Evolutionary conservation across 2,113 vertebrate species (phyloP).

Genomic region (Daphoenositta chrysoptera): DNA sequence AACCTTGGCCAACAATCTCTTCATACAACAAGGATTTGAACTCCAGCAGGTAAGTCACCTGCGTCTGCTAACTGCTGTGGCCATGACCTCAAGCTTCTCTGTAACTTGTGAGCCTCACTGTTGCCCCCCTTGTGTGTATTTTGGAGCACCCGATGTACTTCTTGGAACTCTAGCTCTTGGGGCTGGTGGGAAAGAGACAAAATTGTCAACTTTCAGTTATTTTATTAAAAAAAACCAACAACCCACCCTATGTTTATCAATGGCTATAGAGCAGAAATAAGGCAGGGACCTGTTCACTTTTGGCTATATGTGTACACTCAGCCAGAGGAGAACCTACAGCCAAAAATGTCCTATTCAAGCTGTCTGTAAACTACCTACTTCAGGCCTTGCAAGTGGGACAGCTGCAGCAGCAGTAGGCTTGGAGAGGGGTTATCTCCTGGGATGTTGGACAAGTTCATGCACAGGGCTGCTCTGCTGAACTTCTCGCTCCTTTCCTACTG

Average conservation of each 20-base stretch:
- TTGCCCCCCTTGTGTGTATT: fast-evolving
- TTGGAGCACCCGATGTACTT: not conserved
- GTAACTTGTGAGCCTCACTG: not conserved
- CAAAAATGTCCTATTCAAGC: not conserved
- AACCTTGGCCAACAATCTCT: constrained; percentile 70
- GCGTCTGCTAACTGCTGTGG: not conserved
- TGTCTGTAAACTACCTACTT: not conserved
- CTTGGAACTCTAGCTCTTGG: not conserved
- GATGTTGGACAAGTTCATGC: not conserved
- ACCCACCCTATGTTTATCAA: not conserved
- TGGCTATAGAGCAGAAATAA: not conserved
- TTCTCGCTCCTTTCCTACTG: not conserved
- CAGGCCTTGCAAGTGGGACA: not conserved
- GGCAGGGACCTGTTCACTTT: not conserved
- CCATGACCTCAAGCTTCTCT: not conserved
- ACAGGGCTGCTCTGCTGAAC: not conserved
- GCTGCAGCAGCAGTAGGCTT: not conserved
- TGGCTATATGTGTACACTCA: not conserved
- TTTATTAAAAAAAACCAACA: not conserved
- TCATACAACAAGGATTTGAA: constrained; percentile 44
- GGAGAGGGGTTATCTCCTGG: not conserved
- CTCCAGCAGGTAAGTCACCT: constrained; percentile 25
- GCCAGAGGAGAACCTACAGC: not conserved
- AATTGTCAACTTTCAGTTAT: not conserved
- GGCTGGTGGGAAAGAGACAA: not conserved